A percentile compares a stretch with the other conserved stretches of the same genome.
Conservation (phyloP, 1,140 invertebrate genomes). For the Saccostrea echinata region DNA sequence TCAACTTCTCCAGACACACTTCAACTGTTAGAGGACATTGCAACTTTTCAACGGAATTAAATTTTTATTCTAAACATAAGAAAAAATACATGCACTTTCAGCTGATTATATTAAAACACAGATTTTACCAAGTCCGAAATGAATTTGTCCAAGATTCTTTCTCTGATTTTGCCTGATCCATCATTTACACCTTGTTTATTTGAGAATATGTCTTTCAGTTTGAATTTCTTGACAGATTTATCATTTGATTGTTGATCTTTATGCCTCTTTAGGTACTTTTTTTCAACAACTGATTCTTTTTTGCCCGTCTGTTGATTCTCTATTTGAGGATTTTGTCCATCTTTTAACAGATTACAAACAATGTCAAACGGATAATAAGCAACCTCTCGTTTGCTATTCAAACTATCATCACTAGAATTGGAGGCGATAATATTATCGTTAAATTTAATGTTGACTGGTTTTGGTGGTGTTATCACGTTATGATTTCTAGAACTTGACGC, state of each 20-base stretch:
- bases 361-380: conserved; percentile 62
- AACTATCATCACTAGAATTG: neutral
- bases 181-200: conserved; percentile 18
- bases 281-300: neutral
- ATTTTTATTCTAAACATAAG: no score
- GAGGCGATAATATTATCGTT: neutral
- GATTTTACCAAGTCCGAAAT: conserved; percentile 66
- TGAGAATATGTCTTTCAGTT: conserved; percentile 58
- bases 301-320: neutral
- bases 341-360: conserved; percentile 57
- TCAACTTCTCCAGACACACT: no score
- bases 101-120: conserved; percentile 4
- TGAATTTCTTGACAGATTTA: conserved; percentile 38
- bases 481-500: neutral
- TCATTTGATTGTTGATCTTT: conserved; percentile 18
- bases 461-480: neutral
- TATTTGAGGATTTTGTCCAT: neutral
- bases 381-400: neutral
- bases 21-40: no score
- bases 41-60: no score
- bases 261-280: neutral
- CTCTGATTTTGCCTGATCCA: conserved; percentile 34
- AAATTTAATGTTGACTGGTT: neutral
- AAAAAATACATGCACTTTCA: no score
- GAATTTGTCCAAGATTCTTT: conserved; percentile 63